A percentile compares a stretch with the other conserved stretches of the same genome.
Evolutionary conservation across 2,113 vertebrate genomes (phyloP).

Genomic region (Mus pahari): DNA sequence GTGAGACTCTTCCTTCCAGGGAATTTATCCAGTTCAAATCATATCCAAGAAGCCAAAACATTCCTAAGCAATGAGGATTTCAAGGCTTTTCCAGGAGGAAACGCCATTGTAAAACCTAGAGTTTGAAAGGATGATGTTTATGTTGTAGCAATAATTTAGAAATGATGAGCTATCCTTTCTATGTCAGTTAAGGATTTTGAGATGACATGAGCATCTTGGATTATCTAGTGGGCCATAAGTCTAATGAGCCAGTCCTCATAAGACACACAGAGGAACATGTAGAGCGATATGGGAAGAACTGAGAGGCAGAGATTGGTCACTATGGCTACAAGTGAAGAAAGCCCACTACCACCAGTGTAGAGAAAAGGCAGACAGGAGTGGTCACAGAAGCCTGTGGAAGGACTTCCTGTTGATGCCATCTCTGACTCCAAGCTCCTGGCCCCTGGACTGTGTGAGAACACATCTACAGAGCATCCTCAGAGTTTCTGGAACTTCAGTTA

Average conservation of each 20-base stretch:
- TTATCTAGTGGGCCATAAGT: background rate
- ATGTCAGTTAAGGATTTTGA: background rate
- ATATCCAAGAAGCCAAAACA: background rate
- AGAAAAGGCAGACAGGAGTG: background rate
- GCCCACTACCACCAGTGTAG: too few species aligned
- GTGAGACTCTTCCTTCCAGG: background rate
- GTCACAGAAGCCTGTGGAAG: background rate
- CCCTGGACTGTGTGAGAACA: background rate
- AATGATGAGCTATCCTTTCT: background rate
- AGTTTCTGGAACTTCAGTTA: background rate
- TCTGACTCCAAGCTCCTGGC: background rate
- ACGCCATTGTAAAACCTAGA: background rate
- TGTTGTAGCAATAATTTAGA: background rate
- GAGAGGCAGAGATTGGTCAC: background rate
- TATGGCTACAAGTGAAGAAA: background rate
- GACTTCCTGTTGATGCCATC: background rate
- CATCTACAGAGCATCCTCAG: background rate
- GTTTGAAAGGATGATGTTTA: background rate
- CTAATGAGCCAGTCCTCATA: background rate
- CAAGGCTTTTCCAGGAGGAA: background rate
- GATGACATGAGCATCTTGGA: background rate
- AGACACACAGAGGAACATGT: background rate
- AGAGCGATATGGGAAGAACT: background rate
- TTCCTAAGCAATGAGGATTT: background rate
- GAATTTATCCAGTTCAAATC: background rate